Base-by-base conservation (phyloP, 2,113 vertebrate species). In the Tenebrosternarchus preto region DNA sequence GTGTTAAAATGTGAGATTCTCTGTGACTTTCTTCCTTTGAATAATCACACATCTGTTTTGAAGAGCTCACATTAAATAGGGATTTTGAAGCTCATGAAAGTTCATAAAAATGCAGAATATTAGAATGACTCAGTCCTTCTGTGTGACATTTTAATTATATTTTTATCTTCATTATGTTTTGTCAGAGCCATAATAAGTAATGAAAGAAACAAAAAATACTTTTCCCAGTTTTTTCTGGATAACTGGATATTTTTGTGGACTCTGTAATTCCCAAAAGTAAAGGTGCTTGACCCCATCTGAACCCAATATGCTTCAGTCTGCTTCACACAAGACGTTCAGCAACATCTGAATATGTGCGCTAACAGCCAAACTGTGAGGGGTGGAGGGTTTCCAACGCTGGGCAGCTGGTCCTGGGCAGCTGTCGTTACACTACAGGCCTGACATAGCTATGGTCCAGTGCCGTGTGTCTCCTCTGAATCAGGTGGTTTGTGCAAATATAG, bases 1-100 rank as follows among this genome's bases (percentile, higher is more conserved):
- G 20, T 69, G 19, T 56, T 82, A 80, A 25, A 46, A n/a, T 36
- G 36, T 53, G 57, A 74, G 81, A 77, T 75, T 24, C 9, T 61
- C 3, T 12, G 53, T 1, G 3, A 20, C n/a, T 73, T 66, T 59
- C 61, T 46, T 12, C 8, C 31, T 39, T 33, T 39, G 7, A 39
- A 24, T 43, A 64, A 60, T 77, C 71, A 55, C 67, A 77, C 73
- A 82, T 81, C 64, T 76, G 73, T 50, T 76, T 76, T 77, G 46
- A 25, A 81, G 71, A 73, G 69, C 39, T 59, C 50, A 5, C 24
- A 20, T 69, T 69, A 76, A 46, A 68, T 70, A 24, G 31, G 36
- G 59, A 70, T 76, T 81, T 59, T 53, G 16, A 53, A 55, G 24
- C 73, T 36, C 9, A n/a, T 67, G 5, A 70, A 70, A 25, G 8